phyloP scores from a whole-genome alignment of 2,797 vertebrate species.

The Phrynocephalus guinanensis region DNA sequence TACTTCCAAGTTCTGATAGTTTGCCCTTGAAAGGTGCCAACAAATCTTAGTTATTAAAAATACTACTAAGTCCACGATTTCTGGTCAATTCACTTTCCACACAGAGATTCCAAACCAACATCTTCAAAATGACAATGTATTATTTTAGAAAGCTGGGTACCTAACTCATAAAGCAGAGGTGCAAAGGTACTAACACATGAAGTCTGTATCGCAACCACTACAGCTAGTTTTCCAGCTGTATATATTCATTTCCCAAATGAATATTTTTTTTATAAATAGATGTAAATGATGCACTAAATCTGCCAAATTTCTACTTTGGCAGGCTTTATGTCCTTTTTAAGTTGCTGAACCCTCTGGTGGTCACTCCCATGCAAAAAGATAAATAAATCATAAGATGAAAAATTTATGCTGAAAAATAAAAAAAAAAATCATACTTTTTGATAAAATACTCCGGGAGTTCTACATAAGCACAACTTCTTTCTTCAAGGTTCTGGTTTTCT shows the following conservation, averaged over 20 bases:
- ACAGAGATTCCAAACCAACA: not conserved
- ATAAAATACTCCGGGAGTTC: constrained; percentile 6
- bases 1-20: not conserved
- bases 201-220: not conserved
- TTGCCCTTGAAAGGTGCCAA: not conserved
- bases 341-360: constrained; percentile 13
- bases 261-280: not conserved
- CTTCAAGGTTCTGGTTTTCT: not conserved
- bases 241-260: constrained; percentile 20
- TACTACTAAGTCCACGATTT: not conserved
- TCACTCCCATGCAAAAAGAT: not conserved
- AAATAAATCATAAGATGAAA: constrained; percentile 34
- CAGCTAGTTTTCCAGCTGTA: not conserved
- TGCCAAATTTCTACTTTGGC: not conserved
- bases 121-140: constrained; percentile 15
- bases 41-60: not conserved
- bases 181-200: not conserved
- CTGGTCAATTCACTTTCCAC: not conserved
- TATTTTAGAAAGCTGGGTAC: rapidly evolving
- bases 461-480: constrained; percentile 18
- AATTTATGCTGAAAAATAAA: constrained; percentile 25
- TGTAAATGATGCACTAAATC: constrained; percentile 4
- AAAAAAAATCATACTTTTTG: constrained; percentile 17
- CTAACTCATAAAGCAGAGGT: not conserved
- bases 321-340: constrained; percentile 20